Percentiles rank a stretch among this genome's conserved stretches.
Evolutionary conservation across 2,113 vertebrate genomes (phyloP).

Genomic region (Clarias macrocephalus): DNA sequence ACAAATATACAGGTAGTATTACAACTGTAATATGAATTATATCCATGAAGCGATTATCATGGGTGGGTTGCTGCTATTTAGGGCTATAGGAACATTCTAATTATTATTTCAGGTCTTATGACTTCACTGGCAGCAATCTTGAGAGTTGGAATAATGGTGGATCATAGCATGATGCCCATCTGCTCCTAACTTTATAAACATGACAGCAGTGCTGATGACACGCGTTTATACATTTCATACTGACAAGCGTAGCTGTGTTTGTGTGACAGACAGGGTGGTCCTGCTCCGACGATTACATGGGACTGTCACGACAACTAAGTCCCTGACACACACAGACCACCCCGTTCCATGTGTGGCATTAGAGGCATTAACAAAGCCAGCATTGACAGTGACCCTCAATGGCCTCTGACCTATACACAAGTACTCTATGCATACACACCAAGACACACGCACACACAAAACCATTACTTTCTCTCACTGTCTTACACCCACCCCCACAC

Average conservation of each 20-base stretch:
- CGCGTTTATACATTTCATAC: conserved; percentile 43
- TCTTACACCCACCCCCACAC: background rate
- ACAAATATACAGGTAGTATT: background rate
- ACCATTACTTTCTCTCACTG: conserved; percentile 17
- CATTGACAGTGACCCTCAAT: conserved; percentile 71
- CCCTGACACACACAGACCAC: conserved; percentile 56
- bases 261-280: conserved; percentile 71
- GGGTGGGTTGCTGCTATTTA: conserved; percentile 4
- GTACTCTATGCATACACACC: conserved; percentile 30
- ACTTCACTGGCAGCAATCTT: conserved; percentile 11
- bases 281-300: conserved; percentile 50
- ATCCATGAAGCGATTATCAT: background rate
- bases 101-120: conserved; percentile 22
- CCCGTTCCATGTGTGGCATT: conserved; percentile 55
- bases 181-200: conserved; percentile 40
- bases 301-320: conserved; percentile 68
- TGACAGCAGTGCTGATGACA: conserved; percentile 41
- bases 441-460: background rate
- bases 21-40: background rate
- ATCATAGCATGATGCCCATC: conserved; percentile 48
- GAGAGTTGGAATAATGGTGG: conserved; percentile 25
- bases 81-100: background rate
- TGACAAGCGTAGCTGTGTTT: conserved; percentile 45
- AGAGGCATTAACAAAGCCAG: conserved; percentile 67
- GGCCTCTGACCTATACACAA: conserved; percentile 49